Conservation (phyloP, 2,113 vertebrate genomes). For the Herpailurus yagouaroundi region DNA sequence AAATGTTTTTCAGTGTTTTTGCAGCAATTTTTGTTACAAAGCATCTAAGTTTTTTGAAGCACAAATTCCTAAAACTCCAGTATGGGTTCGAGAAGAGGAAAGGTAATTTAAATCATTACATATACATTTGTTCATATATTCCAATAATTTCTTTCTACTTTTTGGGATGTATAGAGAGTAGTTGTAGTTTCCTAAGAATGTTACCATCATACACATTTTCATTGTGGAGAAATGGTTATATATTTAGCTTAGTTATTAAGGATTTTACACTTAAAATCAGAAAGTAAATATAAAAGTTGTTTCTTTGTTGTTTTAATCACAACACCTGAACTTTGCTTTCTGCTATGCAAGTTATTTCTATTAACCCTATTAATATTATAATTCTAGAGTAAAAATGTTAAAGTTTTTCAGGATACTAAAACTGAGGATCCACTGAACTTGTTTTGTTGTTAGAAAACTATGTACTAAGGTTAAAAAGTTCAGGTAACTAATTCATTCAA, state of each 20-base stretch:
- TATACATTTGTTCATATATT: not conserved
- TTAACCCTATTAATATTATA: constrained; percentile 33
- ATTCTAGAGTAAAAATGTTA: constrained; percentile 25
- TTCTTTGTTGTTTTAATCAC: constrained; percentile 53
- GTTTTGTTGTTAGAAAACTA: constrained; percentile 21
- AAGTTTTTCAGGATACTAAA: not conserved
- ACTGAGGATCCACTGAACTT: not conserved
- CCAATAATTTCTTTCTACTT: constrained; percentile 12
- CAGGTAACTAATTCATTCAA: not conserved
- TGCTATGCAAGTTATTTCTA: not conserved
- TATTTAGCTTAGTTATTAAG: constrained; percentile 37
- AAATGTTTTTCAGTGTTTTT: constrained; percentile 90
- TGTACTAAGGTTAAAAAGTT: constrained; percentile 27
- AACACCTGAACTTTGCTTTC: constrained; percentile 20
- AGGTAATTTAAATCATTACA: constrained; percentile 85
- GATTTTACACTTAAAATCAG: constrained; percentile 47
- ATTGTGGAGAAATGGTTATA: not conserved
- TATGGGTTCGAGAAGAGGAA: constrained; percentile 94
- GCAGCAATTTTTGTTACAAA: constrained; percentile 97
- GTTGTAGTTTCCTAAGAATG: not conserved
- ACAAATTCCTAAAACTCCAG: constrained; percentile 93
- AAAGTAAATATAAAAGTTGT: constrained; percentile 18
- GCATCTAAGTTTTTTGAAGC: constrained; percentile 95
- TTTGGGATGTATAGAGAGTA: not conserved
- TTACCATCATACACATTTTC: not conserved